phyloP scores from a whole-genome alignment of 2,797 vertebrate genomes.

The Leptatherina wallacei region DNA sequence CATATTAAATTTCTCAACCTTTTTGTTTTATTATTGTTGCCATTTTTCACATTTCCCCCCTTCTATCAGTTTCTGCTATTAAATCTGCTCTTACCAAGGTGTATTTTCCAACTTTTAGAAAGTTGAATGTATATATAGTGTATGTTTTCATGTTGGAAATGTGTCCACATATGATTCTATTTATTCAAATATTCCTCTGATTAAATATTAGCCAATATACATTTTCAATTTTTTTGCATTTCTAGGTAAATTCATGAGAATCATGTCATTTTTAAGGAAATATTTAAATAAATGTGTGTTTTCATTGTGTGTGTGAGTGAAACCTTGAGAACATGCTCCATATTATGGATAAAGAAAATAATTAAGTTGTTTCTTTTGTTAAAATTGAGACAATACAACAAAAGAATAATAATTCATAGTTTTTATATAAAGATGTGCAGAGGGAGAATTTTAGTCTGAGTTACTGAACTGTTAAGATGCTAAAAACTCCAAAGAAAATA shows the following conservation, averaged over 20 bases:
- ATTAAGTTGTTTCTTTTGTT: neutral
- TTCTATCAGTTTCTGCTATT: neutral
- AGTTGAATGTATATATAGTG: too few relatives aligned
- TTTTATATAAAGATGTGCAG: neutral
- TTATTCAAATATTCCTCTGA: too few relatives aligned
- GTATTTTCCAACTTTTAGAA: neutral
- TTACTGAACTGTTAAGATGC: neutral
- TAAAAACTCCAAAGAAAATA: neutral
- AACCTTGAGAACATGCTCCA: neutral
- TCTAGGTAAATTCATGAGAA: neutral
- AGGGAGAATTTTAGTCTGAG: neutral
- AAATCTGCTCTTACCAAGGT: neutral
- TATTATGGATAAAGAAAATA: neutral
- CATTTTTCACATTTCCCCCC: neutral
- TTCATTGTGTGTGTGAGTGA: neutral
- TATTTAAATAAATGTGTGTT: neutral
- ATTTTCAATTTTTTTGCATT: neutral
- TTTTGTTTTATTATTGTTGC: neutral
- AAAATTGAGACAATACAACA: neutral
- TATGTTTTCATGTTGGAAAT: too few relatives aligned
- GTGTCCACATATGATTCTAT: neutral
- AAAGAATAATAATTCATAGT: neutral
- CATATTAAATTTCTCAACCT: constrained; percentile 28
- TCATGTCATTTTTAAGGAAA: neutral
- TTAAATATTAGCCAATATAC: neutral